Base-by-base conservation (phyloP, 2,797 vertebrate genomes). In the Tragopan temminckii region DNA sequence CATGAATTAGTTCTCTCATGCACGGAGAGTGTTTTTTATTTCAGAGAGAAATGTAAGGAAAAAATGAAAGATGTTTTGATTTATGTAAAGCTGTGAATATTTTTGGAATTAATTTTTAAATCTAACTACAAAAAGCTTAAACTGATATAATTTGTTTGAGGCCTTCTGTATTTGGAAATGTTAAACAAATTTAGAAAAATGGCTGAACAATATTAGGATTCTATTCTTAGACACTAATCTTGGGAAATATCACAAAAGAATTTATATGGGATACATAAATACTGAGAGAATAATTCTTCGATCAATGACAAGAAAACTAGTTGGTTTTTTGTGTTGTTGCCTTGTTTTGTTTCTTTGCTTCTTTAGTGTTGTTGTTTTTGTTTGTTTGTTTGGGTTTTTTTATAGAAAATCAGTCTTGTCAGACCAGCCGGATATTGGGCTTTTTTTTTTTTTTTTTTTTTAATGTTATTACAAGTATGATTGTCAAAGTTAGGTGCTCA, bases 101-200 rank as follows among this genome's bases (percentile, higher is more conserved):
- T 93, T 93, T 90, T 74, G 25, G 74, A 96, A 89, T 96, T 95
- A 92, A 72, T 81, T 91, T 94, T 92, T 89, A 94, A 92, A 88
- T 78, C 72, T 92, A 79, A 36, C 63, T 93, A 90, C 77, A 94
- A 35, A 46, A 3, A 11, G 45, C 50, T 96, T 96, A 89, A 72
- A 58, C 9, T 46, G 38, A 68, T 85, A 46, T 48, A 62, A 89
- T 93, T 93, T 89, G 64, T 87, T 88, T 61, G 63, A 90, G 72
- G n/a, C 15, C 27, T 75, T 87, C 69, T 88, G 55, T 90, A 78
- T 35, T 76, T 4, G 68, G 7, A 74, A 85, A 38, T 45, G 24
- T 71, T 89, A 68, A 87, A 77, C 20, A 68, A 59, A 13, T 64
- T 91, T 81, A 58, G 87, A 62, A 52, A 58, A 43, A 20, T 24